Conservation (phyloP, 2,888 invertebrate genomes). For the Cacoxenus indagator region DNA sequence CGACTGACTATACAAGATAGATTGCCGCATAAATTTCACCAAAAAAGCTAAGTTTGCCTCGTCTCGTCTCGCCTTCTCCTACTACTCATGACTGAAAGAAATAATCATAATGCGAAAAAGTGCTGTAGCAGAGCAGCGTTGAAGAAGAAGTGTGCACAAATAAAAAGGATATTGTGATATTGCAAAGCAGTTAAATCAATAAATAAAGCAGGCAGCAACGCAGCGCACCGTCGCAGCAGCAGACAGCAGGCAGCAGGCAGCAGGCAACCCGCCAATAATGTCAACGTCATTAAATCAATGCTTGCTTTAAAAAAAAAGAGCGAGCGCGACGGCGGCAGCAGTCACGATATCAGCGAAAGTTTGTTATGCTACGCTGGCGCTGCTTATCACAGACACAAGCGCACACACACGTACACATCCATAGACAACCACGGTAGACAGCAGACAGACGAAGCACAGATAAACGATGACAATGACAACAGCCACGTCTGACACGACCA, state of each 20-base stretch:
- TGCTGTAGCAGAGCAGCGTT: no score
- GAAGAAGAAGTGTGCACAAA: neutral
- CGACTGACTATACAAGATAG: conserved; percentile 7
- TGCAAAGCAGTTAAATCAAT: conserved; percentile 63
- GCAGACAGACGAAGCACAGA: conserved; percentile 39
- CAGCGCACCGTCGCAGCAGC: conserved; percentile 23
- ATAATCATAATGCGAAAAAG: conserved; percentile 32
- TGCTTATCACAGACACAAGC: neutral
- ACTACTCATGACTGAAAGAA: neutral
- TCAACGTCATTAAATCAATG: conserved; percentile 69
- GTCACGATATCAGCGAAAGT: conserved; percentile 14
- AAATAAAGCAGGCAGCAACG: conserved; percentile 58
- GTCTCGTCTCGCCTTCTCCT: neutral
- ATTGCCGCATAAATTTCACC: conserved; percentile 60
- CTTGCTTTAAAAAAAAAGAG: no score
- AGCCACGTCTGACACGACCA: neutral
- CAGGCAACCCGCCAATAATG: conserved; percentile 41
- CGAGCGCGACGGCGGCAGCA: conserved; percentile 6
- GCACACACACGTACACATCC: no score
- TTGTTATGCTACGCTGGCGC: conserved; percentile 1
- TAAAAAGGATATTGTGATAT: conserved; percentile 40
- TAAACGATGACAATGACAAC: conserved; percentile 46
- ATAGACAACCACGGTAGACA: neutral
- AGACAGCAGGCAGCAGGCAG: neutral
- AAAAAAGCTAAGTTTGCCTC: conserved; percentile 47